phyloP scores from a whole-genome alignment of 2,113 vertebrate genomes.

The Arvicanthis niloticus region DNA sequence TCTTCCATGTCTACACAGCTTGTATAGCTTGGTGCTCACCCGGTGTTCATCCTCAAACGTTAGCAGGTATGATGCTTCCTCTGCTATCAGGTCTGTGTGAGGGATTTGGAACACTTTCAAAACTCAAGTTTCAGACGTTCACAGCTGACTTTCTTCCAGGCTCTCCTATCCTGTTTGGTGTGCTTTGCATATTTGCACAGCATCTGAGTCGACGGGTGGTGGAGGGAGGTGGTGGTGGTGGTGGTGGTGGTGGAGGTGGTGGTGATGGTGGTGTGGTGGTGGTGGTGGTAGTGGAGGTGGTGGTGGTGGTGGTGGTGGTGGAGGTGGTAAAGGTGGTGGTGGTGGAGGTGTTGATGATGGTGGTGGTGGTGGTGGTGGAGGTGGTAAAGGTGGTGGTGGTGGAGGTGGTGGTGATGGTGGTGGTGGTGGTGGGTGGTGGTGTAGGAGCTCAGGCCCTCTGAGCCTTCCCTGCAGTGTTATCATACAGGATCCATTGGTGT shows the following conservation, averaged over 20 bases:
- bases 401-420: too few species aligned
- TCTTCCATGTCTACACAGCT: neutral
- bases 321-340: neutral
- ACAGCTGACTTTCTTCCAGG: neutral
- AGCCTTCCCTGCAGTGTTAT: neutral
- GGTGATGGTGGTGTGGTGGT: neutral
- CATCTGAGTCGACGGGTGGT: neutral
- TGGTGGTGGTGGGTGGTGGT: neutral
- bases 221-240: too few species aligned
- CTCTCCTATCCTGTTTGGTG: neutral
- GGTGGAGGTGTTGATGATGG: neutral
- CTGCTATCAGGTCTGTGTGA: neutral
- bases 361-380: neutral
- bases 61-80: neutral
- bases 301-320: too few species aligned
- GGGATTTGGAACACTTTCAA: neutral
- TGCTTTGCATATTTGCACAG: neutral
- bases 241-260: too few species aligned
- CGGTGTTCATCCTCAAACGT: neutral
- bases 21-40: neutral
- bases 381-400: too few species aligned
- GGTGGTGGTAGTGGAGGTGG: neutral
- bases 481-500: neutral
- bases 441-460: fast-evolving
- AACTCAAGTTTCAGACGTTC: neutral